Percentiles rank a stretch among this genome's conserved stretches.
Conservation (phyloP, 2,888 invertebrate species). For the Nomada lathburiana region DNA sequence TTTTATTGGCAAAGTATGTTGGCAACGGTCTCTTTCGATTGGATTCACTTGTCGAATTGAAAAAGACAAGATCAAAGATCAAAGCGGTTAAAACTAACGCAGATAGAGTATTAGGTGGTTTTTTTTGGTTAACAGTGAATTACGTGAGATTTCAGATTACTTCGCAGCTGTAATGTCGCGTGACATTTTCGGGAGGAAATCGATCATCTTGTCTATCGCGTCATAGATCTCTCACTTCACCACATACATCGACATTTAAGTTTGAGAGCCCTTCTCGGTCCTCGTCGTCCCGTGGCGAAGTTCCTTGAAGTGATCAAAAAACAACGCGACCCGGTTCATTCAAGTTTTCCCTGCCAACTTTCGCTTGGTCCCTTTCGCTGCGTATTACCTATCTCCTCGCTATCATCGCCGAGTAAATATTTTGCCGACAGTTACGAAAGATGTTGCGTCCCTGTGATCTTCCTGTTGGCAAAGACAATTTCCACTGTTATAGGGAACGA, state of each 20-base stretch:
- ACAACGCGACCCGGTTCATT: constrained; percentile 66
- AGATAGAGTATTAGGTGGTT: no score
- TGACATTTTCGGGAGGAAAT: constrained; percentile 57
- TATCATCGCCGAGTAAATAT: constrained; percentile 63
- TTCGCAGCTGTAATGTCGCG: constrained; percentile 35
- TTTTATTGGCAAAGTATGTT: no score
- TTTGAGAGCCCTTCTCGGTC: constrained; percentile 67
- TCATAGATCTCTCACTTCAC: constrained; percentile 66
- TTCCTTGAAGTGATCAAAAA: constrained; percentile 73
- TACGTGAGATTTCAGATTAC: background rate
- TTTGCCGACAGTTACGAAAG: constrained; percentile 64
- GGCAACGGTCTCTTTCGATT: no score
- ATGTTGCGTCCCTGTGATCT: constrained; percentile 50
- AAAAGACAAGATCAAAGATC: no score
- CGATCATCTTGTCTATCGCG: constrained; percentile 70
- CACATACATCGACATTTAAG: constrained; percentile 68
- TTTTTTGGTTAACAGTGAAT: no score
- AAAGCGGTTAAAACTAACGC: no score
- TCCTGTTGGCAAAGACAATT: constrained; percentile 27
- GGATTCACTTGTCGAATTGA: no score
- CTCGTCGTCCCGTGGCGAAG: constrained; percentile 64
- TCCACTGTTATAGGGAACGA: constrained; percentile 10
- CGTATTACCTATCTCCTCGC: constrained; percentile 43
- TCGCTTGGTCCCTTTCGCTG: constrained; percentile 65
- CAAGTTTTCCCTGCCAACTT: constrained; percentile 70